Evolutionary conservation across 2,888 invertebrate genomes (phyloP).

Genomic region (Spilarctia lutea): DNA sequence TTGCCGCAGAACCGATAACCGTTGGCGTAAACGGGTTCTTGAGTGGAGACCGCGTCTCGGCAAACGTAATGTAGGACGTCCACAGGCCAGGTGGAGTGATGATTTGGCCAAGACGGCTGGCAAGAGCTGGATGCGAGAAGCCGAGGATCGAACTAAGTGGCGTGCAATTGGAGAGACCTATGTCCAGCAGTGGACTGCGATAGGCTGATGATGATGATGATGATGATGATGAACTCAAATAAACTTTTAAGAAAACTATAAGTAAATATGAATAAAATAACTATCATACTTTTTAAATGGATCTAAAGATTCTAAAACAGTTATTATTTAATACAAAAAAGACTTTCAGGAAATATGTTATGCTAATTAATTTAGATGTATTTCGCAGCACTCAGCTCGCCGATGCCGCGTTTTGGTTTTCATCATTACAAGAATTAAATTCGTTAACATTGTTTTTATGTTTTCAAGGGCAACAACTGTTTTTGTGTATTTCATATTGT

Average conservation of each 20-base stretch:
- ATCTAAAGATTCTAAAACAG: not conserved
- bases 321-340: not conserved
- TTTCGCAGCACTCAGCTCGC: not conserved
- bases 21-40: no score
- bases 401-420: not conserved
- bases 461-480: slow-evolving; percentile 44
- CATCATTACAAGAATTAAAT: slow-evolving; percentile 4
- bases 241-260: not conserved
- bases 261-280: not conserved
- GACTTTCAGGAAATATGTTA: not conserved
- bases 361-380: not conserved
- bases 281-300: not conserved
- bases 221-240: not conserved
- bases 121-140: no score
- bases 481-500: slow-evolving; percentile 43
- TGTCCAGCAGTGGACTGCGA: no score
- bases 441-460: slow-evolving; percentile 34
- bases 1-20: no score
- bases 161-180: no score
- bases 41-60: no score
- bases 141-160: no score
- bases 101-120: no score
- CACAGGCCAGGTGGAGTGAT: no score
- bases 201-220: no score
- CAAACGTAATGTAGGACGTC: no score